Evolutionary conservation across 53 echinoderm and acorn worm genomes (phyloP).

Genomic region (Crossaster papposus): DNA sequence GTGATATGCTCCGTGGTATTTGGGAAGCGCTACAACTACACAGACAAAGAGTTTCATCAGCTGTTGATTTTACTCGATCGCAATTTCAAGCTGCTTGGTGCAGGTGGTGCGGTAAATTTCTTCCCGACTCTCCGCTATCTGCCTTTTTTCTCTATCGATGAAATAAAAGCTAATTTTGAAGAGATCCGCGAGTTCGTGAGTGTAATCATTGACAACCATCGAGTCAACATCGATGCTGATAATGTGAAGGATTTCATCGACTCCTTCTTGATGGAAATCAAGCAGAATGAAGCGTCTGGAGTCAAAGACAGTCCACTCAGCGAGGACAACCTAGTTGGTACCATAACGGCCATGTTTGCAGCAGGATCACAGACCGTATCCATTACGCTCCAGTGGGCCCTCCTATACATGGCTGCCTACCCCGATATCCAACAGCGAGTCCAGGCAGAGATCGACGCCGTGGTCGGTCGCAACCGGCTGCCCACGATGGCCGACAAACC

Average conservation of each 20-base stretch:
- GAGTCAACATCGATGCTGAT: slow-evolving; percentile 26
- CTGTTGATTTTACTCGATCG: neutral
- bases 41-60: slow-evolving; percentile 20
- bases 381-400: slow-evolving; percentile 58
- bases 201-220: slow-evolving; percentile 16
- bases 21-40: slow-evolving; percentile 62
- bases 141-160: slow-evolving; percentile 33
- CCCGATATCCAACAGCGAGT: slow-evolving; percentile 61
- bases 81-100: slow-evolving; percentile 17
- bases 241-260: slow-evolving; percentile 63
- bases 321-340: slow-evolving; percentile 43
- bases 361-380: slow-evolving; percentile 65
- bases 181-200: neutral
- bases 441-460: slow-evolving; percentile 65
- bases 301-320: slow-evolving; percentile 20
- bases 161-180: slow-evolving; percentile 3
- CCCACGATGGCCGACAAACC: slow-evolving; percentile 59
- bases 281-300: neutral
- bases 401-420: slow-evolving; percentile 58
- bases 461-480: slow-evolving; percentile 61
- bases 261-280: slow-evolving; percentile 46
- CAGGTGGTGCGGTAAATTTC: slow-evolving; percentile 43
- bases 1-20: slow-evolving; percentile 62
- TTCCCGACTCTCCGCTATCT: slow-evolving; percentile 59
- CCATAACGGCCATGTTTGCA: slow-evolving; percentile 43